A percentile compares a stretch with the other conserved stretches of the same genome.
Evolutionary conservation across 2,797 vertebrate species (phyloP).

Genomic region (Sorex maritimensis): DNA sequence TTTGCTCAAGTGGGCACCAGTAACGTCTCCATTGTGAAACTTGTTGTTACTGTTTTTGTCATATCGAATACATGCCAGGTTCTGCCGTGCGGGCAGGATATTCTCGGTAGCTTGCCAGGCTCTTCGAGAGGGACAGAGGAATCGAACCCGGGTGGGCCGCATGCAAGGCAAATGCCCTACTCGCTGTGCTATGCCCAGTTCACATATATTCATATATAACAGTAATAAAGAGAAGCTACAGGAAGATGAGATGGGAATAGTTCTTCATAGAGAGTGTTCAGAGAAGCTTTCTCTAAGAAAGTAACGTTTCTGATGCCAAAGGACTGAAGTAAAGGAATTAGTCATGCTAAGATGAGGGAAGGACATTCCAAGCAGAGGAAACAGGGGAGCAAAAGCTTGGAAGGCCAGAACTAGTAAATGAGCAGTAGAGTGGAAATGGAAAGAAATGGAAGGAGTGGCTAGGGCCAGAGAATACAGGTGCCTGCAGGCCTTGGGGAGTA

Average conservation of each 20-base stretch:
- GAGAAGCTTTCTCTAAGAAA: conserved; percentile 4
- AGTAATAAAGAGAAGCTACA: neutral
- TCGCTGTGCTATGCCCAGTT: too few species aligned
- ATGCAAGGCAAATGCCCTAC: too few species aligned
- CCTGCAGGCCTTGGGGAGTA: neutral
- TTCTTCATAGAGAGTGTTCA: neutral
- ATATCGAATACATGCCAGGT: too few species aligned
- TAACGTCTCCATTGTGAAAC: too few species aligned
- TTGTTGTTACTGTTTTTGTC: too few species aligned
- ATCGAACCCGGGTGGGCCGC: too few species aligned
- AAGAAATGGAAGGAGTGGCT: neutral
- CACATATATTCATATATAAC: neutral
- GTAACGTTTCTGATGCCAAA: neutral
- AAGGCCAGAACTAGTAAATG: neutral
- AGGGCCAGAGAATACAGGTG: neutral
- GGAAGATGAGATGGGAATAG: neutral
- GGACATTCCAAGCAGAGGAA: neutral
- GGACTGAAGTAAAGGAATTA: conserved; percentile 1
- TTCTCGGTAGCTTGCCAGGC: too few species aligned
- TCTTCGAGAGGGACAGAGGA: too few species aligned
- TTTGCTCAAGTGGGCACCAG: too few species aligned
- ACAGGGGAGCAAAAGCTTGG: neutral
- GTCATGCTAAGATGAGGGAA: neutral
- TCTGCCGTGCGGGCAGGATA: too few species aligned
- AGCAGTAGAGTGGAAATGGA: neutral